A percentile compares a stretch with the other conserved stretches of the same genome.
Evolutionary conservation across 2,888 invertebrate species (phyloP).

Genomic region (Steinernema carpocapsae): DNA sequence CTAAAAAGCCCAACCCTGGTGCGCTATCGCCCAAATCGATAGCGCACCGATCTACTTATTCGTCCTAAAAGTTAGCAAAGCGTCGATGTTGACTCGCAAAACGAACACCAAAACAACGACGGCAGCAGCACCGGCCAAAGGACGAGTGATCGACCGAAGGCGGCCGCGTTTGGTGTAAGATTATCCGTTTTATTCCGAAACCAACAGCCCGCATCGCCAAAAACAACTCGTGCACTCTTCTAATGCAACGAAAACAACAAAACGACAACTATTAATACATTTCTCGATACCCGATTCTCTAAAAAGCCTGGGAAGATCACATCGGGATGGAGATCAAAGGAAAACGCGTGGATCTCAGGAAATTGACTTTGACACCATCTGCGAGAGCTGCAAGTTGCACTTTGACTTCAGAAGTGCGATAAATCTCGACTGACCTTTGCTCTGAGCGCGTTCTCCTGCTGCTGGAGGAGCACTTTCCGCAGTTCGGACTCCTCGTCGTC

Average conservation of each 20-base stretch:
- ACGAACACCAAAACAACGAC: neutral
- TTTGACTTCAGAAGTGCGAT: neutral
- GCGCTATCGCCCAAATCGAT: too few species aligned
- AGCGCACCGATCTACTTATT: too few species aligned
- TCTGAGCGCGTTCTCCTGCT: neutral
- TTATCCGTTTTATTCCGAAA: constrained; percentile 15
- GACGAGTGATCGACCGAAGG: neutral
- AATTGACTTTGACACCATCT: constrained; percentile 23
- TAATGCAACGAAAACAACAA: neutral
- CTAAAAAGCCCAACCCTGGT: too few species aligned
- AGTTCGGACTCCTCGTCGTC: constrained; percentile 17
- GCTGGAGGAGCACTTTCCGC: neutral
- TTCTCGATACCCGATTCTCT: constrained; percentile 4
- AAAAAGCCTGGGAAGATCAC: constrained; percentile 5
- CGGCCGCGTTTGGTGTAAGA: neutral
- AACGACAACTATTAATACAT: too few species aligned
- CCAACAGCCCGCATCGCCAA: constrained; percentile 19
- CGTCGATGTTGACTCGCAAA: neutral
- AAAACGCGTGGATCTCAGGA: constrained; percentile 1
- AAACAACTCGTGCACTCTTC: constrained; percentile 13
- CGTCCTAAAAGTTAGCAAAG: neutral
- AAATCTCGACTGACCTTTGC: constrained; percentile 13
- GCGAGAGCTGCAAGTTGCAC: constrained; percentile 25
- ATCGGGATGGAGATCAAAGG: too few species aligned
- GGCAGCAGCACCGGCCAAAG: neutral